Evolutionary conservation across 1,140 invertebrate species (phyloP).

Genomic region (Luehdorfia chinensis): DNA sequence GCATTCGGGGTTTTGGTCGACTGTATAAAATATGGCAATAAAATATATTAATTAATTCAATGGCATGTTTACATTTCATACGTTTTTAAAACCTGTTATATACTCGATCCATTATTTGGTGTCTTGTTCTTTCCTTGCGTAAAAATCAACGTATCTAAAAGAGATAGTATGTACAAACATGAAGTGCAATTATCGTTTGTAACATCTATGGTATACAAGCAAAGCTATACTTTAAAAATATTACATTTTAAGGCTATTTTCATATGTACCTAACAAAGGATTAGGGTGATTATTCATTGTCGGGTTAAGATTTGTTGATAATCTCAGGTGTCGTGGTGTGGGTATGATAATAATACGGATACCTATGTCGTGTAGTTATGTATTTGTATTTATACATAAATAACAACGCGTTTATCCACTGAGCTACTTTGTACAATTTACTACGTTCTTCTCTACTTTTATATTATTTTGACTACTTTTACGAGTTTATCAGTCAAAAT

Average conservation of each 20-base stretch:
- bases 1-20: too few relatives aligned
- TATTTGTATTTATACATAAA: conserved; percentile 43
- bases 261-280: background rate
- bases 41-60: too few relatives aligned
- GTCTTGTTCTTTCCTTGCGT: conserved; percentile 20
- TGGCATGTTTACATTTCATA: too few relatives aligned
- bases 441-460: conserved; percentile 55
- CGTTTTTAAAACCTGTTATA: background rate
- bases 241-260: background rate
- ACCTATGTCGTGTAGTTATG: conserved; percentile 32
- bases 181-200: background rate
- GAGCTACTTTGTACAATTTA: conserved; percentile 56
- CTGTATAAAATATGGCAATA: too few relatives aligned
- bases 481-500: conserved; percentile 40
- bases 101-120: conserved; percentile 14
- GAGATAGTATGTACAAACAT: background rate
- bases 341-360: conserved; percentile 34
- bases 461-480: conserved; percentile 44
- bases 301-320: conserved; percentile 17
- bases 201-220: background rate
- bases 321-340: conserved; percentile 33
- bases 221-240: background rate
- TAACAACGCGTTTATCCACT: conserved; percentile 53
- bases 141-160: conserved; percentile 18
- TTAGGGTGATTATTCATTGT: conserved; percentile 10